Evolutionary conservation across 2,888 invertebrate genomes (phyloP).

Genomic region (Beris chalybata): DNA sequence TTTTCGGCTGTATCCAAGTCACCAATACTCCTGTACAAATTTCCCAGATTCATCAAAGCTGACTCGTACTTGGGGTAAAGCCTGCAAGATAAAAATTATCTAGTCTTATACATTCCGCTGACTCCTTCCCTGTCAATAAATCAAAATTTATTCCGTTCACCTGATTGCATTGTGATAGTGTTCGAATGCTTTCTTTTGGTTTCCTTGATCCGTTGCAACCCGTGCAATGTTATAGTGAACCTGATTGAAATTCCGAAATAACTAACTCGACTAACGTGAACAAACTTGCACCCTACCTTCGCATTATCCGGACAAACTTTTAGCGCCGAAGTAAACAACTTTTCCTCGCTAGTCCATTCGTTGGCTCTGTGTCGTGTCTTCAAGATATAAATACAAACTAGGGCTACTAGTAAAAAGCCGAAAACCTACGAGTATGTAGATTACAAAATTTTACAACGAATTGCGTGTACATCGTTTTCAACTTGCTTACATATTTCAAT

Average conservation of each 20-base stretch:
- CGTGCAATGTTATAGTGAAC: slow-evolving; percentile 86
- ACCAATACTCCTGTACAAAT: slow-evolving; percentile 87
- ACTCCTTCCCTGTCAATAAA: too few relatives aligned
- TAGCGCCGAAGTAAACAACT: slow-evolving; percentile 79
- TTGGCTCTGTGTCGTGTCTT: slow-evolving; percentile 66
- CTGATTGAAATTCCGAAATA: slow-evolving; percentile 20
- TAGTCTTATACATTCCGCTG: too few relatives aligned
- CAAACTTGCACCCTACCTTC: slow-evolving; percentile 66
- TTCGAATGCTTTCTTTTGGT: slow-evolving; percentile 68
- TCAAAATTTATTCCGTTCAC: slow-evolving; percentile 51
- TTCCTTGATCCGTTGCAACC: slow-evolving; percentile 74
- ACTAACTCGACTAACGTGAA: background rate
- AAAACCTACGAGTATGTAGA: slow-evolving; percentile 48
- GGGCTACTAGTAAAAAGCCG: slow-evolving; percentile 40
- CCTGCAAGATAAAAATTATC: slow-evolving; percentile 52
- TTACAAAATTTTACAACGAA: slow-evolving; percentile 1
- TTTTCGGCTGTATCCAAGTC: slow-evolving; percentile 90
- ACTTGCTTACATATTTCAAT: slow-evolving; percentile 40
- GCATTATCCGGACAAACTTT: slow-evolving; percentile 91
- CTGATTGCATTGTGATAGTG: slow-evolving; percentile 78
- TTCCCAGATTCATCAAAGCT: slow-evolving; percentile 92
- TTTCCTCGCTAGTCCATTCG: slow-evolving; percentile 81
- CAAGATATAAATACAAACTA: slow-evolving; percentile 46
- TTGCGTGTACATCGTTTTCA: slow-evolving; percentile 5
- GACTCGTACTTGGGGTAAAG: slow-evolving; percentile 93